Evolutionary conservation across 2,797 vertebrate genomes (phyloP).

Genomic region (Gymnopithys bicolor): DNA sequence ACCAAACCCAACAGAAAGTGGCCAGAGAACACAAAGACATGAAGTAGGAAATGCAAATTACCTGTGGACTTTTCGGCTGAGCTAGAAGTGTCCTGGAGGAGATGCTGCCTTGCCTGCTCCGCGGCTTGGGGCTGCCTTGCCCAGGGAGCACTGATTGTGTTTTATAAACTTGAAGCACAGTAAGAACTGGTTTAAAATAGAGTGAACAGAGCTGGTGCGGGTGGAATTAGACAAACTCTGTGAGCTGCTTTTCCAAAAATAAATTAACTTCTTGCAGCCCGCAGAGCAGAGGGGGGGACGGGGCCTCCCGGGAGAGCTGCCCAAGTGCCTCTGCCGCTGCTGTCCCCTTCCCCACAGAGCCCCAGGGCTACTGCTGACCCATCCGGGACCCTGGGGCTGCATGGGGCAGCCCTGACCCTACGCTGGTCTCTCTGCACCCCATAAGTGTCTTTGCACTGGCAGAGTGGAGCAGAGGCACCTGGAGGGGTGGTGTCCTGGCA

Average conservation of each 20-base stretch:
- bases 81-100: slow-evolving; percentile 34
- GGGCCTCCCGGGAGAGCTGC: slow-evolving; percentile 27
- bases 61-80: slow-evolving; percentile 24
- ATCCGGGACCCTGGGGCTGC: neutral
- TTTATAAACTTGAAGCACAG: slow-evolving; percentile 66
- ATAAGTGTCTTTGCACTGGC: fast-evolving
- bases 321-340: neutral
- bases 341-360: neutral
- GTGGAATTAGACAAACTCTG: slow-evolving; percentile 66
- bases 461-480: neutral
- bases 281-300: slow-evolving; percentile 3
- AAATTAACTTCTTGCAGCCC: slow-evolving; percentile 72
- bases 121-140: slow-evolving; percentile 14
- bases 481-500: neutral
- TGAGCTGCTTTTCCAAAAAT: slow-evolving; percentile 66
- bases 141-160: slow-evolving; percentile 49
- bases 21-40: neutral
- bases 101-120: slow-evolving; percentile 30
- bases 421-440: neutral
- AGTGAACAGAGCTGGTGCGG: slow-evolving; percentile 61
- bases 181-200: slow-evolving; percentile 67
- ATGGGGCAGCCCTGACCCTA: no score
- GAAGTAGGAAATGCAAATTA: slow-evolving; percentile 43
- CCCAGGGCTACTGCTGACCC: neutral
- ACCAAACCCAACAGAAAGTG: neutral